Conservation (phyloP, 2,797 vertebrate genomes). For the Syncerus caffer region DNA sequence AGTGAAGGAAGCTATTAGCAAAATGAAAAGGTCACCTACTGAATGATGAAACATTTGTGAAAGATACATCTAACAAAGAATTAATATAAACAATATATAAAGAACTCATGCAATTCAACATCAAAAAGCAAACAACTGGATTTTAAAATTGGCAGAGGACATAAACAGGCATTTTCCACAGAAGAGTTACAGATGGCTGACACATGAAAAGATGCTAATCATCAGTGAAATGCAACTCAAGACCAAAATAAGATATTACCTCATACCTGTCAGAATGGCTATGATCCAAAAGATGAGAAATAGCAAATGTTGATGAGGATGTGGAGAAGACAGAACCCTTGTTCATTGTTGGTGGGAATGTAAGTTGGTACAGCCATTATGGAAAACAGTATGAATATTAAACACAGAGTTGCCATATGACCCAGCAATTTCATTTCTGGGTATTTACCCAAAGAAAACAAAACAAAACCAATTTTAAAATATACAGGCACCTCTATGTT, state of each 20-base stretch:
- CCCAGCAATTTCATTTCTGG: background rate
- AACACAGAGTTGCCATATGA: background rate
- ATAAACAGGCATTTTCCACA: background rate
- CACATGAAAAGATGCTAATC: background rate
- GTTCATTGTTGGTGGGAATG: background rate
- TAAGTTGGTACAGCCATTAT: background rate
- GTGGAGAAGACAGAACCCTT: background rate
- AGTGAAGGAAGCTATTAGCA: background rate
- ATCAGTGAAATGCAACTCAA: background rate
- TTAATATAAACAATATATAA: background rate
- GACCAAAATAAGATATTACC: background rate
- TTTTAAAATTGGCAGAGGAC: background rate
- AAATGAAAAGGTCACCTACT: background rate
- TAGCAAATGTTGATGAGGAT: background rate
- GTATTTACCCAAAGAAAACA: background rate
- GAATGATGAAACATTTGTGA: background rate
- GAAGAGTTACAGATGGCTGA: background rate
- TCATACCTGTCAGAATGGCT: background rate
- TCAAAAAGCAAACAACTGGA: background rate
- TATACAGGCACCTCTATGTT: background rate
- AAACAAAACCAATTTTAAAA: background rate
- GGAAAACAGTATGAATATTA: background rate
- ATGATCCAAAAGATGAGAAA: background rate
- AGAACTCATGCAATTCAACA: background rate
- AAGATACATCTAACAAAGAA: background rate